phyloP scores from a whole-genome alignment of 1,140 invertebrate species.

The Trichomalopsis sarcophagae region DNA sequence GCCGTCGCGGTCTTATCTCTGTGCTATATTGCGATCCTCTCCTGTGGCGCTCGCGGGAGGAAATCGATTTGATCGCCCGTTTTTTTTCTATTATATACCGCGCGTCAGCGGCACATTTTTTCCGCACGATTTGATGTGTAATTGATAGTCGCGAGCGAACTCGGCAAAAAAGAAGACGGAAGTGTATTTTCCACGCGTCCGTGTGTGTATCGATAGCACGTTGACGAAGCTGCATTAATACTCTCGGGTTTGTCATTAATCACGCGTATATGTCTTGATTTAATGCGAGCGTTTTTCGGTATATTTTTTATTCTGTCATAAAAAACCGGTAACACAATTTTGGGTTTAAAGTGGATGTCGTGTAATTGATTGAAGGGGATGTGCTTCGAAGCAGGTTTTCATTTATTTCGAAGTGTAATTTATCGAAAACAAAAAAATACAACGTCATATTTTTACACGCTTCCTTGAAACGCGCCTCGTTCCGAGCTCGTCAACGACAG shows the following conservation, averaged over 20 bases:
- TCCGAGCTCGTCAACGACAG: too few species aligned
- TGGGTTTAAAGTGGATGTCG: slow-evolving; percentile 5
- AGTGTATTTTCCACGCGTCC: not conserved
- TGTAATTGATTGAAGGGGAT: slow-evolving; percentile 8
- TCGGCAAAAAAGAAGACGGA: slow-evolving; percentile 5
- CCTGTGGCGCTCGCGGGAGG: not conserved
- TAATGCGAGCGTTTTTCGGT: not conserved
- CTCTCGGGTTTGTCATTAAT: slow-evolving; percentile 23
- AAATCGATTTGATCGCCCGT: slow-evolving; percentile 44
- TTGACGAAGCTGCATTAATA: slow-evolving; percentile 6
- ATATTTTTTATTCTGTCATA: not conserved
- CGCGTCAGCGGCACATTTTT: slow-evolving; percentile 47
- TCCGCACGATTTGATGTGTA: slow-evolving; percentile 41
- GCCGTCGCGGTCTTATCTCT: not conserved
- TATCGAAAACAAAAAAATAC: too few species aligned
- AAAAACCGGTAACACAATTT: not conserved
- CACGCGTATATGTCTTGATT: not conserved
- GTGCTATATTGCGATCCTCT: slow-evolving; percentile 31
- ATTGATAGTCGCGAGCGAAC: slow-evolving; percentile 31
- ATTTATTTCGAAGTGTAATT: too few species aligned
- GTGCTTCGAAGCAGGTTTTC: too few species aligned
- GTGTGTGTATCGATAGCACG: not conserved
- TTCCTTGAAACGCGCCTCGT: not conserved
- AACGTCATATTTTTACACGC: too few species aligned
- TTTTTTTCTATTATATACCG: slow-evolving; percentile 43